Evolutionary conservation across 2,888 invertebrate genomes (phyloP).

Genomic region (Dione juno): DNA sequence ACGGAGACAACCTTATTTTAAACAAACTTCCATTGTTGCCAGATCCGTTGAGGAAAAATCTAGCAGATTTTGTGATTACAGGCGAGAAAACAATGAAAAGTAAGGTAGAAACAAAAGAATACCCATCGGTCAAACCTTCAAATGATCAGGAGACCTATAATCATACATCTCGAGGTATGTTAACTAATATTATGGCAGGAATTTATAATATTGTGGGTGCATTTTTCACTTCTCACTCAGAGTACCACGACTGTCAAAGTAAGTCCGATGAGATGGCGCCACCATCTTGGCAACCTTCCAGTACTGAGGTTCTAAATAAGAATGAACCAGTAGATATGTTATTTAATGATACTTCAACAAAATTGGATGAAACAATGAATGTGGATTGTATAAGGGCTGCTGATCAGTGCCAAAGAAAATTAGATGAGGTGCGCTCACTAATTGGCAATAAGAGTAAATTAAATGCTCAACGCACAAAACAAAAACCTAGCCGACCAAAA

Average conservation of each 20-base stretch:
- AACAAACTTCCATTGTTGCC: constrained; percentile 66
- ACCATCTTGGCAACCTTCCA: constrained; percentile 65
- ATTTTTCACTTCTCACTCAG: constrained; percentile 63
- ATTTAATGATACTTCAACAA: constrained; percentile 51
- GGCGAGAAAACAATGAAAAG: constrained; percentile 47
- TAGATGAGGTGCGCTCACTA: constrained; percentile 62
- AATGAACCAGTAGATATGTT: constrained; percentile 59
- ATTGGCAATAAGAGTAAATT: constrained; percentile 53
- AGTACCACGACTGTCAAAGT: constrained; percentile 60
- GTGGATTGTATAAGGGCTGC: constrained; percentile 59
- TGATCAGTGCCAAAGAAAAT: constrained; percentile 66
- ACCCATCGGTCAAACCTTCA: constrained; percentile 37
- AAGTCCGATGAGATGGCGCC: constrained; percentile 57
- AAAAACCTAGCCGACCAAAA: constrained; percentile 53
- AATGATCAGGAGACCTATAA: constrained; percentile 49
- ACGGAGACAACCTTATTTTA: constrained; percentile 60
- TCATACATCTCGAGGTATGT: constrained; percentile 58
- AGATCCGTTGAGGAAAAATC: constrained; percentile 71
- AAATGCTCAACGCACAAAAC: constrained; percentile 47
- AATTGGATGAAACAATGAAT: constrained; percentile 60
- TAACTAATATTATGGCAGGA: constrained; percentile 67
- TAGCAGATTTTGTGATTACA: constrained; percentile 68
- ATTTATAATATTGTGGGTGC: constrained; percentile 67
- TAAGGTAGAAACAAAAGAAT: constrained; percentile 43
- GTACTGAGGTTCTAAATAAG: constrained; percentile 64